Conservation (phyloP, 2,888 invertebrate species). For the Nephrotoma guestfalica region DNA sequence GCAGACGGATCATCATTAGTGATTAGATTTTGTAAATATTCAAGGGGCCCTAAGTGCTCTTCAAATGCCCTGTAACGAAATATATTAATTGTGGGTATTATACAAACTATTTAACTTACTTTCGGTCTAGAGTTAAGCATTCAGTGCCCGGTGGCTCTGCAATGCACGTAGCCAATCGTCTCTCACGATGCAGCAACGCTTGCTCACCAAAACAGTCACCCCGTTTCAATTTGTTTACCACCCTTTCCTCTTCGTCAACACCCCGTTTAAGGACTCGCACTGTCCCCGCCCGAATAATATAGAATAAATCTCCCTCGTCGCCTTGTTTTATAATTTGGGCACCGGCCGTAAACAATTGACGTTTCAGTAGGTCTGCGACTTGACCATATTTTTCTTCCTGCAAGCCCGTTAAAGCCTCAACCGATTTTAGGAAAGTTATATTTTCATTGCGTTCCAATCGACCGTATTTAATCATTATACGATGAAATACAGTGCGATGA, state of each 20-base stretch:
- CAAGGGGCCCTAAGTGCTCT: constrained; percentile 60
- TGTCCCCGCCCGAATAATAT: constrained; percentile 76
- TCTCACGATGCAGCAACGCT: constrained; percentile 71
- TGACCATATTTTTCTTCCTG: constrained; percentile 26
- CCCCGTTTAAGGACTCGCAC: constrained; percentile 57
- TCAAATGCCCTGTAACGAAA: constrained; percentile 48
- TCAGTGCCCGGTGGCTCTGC: constrained; percentile 72
- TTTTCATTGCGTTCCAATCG: constrained; percentile 74
- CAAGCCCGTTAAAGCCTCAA: constrained; percentile 44
- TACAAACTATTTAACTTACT: constrained; percentile 36
- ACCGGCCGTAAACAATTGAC: constrained; percentile 69
- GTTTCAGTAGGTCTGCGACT: constrained; percentile 75
- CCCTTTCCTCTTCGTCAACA: constrained; percentile 42
- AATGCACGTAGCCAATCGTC: constrained; percentile 78
- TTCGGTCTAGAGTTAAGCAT: constrained; percentile 74
- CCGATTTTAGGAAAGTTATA: constrained; percentile 66
- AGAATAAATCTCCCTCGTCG: constrained; percentile 78
- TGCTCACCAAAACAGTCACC: constrained; percentile 86
- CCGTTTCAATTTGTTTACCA: constrained; percentile 52
- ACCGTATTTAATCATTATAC: constrained; percentile 77
- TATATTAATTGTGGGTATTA: constrained; percentile 2
- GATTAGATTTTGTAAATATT: constrained; percentile 25
- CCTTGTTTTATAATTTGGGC: constrained; percentile 73
- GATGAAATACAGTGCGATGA: constrained; percentile 72
- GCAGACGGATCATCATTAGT: background rate